Base-by-base conservation (phyloP, 2,888 invertebrate genomes). In the Apodemia duryi region DNA sequence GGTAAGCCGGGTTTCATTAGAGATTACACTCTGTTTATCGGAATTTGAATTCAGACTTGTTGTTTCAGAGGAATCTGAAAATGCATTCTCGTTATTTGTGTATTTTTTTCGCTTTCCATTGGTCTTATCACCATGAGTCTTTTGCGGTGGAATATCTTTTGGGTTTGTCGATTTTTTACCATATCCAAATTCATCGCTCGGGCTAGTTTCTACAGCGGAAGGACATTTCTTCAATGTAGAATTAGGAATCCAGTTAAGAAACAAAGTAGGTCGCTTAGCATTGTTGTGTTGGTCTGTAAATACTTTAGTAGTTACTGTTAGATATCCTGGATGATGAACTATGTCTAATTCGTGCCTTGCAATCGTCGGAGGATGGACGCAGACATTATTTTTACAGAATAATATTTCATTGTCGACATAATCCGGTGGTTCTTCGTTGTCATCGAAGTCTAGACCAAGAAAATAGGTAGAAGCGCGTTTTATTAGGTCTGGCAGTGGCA, bases 301-400 rank as follows among this genome's bases (percentile, higher is more conserved):
- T n/a, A 95, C 94, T 86, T 96, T 96, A 29, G 96, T 96, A 21
- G 96, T 96, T 61, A 98, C 95, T 0, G 97, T 97, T 74, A 99
- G 92, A 82, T 99, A 99, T 29, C 94, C 98, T 2, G 98, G 98
- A 86, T 97, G 96, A 79, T 98, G 98, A 0, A 97, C 93, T 43
- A 96, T 94, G 73, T 98, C 97, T 65, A 95, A 94, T 75, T 96
- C 96, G 74, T 96, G 96, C 63, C 97, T 94, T 64, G 96, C 94
- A 69, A 96, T 93, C 0, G 96, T 96, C 62, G 98, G 97, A 6
- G 98, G 98, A 92, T 99, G 98, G 61, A 99, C 98, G 85, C 98
- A 99, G 49, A 99, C 98, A 87, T 99, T 98, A 84, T 99, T 99
- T 91, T 98, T 99, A 87, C 97, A 97, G 84, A 96, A 97, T 63